Evolutionary conservation across 2,888 invertebrate species (phyloP), one percentile per base, ranked within the genome.

Genomic region (Pinctada fucata): DNA sequence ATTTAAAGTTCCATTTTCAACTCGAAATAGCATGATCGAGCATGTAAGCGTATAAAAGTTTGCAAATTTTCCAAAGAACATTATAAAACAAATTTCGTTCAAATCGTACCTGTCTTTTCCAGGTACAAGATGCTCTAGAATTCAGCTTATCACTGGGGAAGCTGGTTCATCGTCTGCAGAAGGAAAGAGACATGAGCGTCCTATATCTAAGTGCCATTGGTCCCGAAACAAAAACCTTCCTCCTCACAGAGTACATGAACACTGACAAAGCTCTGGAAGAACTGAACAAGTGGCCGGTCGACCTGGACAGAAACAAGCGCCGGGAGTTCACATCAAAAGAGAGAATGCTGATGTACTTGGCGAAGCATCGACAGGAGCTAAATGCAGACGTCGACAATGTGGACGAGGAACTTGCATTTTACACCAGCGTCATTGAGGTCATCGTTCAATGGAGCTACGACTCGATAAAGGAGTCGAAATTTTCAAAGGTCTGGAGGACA

Each of bases 401-500:
- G n/a, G 85, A 87, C 71, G 85, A 86, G n/a, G 88, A 88, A 64
- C 87, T 88, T 75, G 83, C 85, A 48, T 89, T 89, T 78, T 89
- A 90, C 79, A 87, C 88, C 13, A 81, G 81, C 49, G 83, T 86
- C 8, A 88, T 88, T 45, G 85, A 84, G 8, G 85, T 84, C 4
- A 86, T 89, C 68, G 82, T 89, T 48, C 82, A 83, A 48, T 90
- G 89, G 89, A 77, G 88, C 75, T 88, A 88, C 72, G 87, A 88
- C 50, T 84, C 88, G 52, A 88, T 89, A 52, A 84, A 83, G 45
- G 87, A 87, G 52, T 88, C 88, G 13, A 87, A 87, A 63, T 87
- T 87, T 79, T 87, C 88, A 5, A 84, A 85, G 2, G 85, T 87
- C 31, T 89, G 89, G 89, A 87, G 86, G 80, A 83, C 88, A 6